Conservation (phyloP, 2,113 vertebrate species). For the Azemiops feae region DNA sequence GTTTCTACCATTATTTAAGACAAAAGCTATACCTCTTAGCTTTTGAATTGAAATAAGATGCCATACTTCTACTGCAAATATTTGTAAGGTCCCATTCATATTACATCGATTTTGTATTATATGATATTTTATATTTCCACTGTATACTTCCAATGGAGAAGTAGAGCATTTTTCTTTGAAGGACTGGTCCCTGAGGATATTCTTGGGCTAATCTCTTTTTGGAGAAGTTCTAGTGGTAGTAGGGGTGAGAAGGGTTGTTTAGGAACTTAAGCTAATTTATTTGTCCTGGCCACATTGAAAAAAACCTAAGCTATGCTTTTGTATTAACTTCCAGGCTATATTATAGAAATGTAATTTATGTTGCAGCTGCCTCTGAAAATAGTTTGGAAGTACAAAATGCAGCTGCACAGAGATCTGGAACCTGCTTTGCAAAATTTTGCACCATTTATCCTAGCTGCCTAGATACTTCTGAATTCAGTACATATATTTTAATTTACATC, state of each 20-base stretch:
- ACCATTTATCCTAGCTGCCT: background rate
- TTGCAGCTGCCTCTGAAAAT: background rate
- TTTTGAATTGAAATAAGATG: background rate
- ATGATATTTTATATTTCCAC: background rate
- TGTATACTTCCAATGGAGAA: background rate
- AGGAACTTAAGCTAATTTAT: background rate
- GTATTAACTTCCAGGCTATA: background rate
- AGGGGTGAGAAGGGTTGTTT: background rate
- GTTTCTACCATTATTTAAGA: background rate
- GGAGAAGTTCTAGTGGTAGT: background rate
- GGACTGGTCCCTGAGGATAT: background rate
- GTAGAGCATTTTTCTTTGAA: background rate
- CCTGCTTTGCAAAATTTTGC: background rate
- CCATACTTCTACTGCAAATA: background rate
- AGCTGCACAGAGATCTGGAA: background rate
- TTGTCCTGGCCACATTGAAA: background rate
- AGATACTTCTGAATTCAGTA: background rate
- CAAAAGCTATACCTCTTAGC: background rate
- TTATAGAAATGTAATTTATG: background rate
- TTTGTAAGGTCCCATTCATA: background rate
- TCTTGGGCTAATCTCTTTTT: background rate
- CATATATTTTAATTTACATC: background rate
- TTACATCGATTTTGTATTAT: background rate
- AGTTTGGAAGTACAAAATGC: background rate
- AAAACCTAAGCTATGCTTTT: background rate